phyloP scores from a whole-genome alignment of 2,888 invertebrate species.

The Caenorhabditis virilis region DNA sequence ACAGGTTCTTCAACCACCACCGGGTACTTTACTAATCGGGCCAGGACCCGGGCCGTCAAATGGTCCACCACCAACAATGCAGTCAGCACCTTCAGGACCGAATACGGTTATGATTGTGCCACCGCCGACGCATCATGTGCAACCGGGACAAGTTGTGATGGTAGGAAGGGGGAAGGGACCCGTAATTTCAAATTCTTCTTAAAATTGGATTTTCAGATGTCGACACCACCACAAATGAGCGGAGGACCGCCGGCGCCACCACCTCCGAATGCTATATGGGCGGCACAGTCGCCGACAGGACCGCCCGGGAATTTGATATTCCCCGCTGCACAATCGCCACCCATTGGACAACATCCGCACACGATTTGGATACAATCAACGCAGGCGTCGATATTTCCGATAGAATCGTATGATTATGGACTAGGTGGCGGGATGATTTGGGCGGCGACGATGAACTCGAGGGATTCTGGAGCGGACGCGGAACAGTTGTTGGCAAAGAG shows the following conservation, averaged over 20 bases:
- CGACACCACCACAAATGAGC: constrained; percentile 16
- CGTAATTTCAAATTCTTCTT: constrained; percentile 1
- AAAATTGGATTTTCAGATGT: constrained; percentile 11
- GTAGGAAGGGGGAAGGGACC: constrained; percentile 3
- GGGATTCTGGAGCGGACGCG: constrained; percentile 42
- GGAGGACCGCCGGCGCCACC: constrained; percentile 10
- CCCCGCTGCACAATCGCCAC: constrained; percentile 22
- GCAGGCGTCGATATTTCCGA: constrained; percentile 16
- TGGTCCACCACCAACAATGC: constrained; percentile 1
- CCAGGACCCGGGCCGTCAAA: no score
- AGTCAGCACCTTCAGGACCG: background rate
- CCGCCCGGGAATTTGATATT: constrained; percentile 23
- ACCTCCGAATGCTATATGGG: constrained; percentile 14
- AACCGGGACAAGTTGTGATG: constrained; percentile 2
- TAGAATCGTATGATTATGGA: constrained; percentile 5
- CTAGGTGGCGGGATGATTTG: constrained; percentile 10
- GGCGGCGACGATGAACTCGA: constrained; percentile 19
- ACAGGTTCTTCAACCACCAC: no score
- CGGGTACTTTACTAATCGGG: no score
- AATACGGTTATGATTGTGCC: background rate
- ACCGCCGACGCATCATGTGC: background rate
- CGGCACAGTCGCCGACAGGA: constrained; percentile 24
- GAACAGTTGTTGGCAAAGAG: constrained; percentile 53
- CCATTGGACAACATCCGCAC: constrained; percentile 19
- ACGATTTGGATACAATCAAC: constrained; percentile 29